phyloP scores from a whole-genome alignment of 2,113 vertebrate genomes.

The Ursus arctos region DNA sequence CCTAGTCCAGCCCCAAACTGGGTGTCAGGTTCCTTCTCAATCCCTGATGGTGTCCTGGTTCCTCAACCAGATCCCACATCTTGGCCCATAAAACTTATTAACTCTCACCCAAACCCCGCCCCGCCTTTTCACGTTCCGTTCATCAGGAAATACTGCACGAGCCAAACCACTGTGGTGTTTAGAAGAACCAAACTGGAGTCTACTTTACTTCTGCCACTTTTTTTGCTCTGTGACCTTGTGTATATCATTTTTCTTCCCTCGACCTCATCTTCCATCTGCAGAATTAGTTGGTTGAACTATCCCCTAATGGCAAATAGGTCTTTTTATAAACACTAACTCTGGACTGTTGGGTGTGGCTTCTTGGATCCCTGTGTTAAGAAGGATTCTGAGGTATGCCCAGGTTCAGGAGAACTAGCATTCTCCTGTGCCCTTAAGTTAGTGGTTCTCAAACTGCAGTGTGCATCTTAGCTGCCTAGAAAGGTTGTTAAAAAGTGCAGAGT shows the following conservation, averaged over 20 bases:
- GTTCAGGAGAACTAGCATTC: neutral
- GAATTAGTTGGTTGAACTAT: neutral
- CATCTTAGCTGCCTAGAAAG: neutral
- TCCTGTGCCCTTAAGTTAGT: neutral
- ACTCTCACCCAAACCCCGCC: neutral
- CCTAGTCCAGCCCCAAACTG: slow-evolving; percentile 53
- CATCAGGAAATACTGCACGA: slow-evolving; percentile 30
- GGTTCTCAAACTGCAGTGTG: neutral
- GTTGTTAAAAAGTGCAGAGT: neutral
- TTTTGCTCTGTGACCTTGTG: neutral
- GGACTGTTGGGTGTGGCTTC: neutral
- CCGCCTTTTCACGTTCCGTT: slow-evolving; percentile 15
- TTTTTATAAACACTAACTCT: neutral
- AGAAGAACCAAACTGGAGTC: neutral
- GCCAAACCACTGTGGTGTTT: neutral
- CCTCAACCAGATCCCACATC: slow-evolving; percentile 64
- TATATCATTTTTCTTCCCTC: neutral
- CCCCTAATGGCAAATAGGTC: neutral
- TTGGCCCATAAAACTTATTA: slow-evolving; percentile 71
- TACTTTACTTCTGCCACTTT: neutral
- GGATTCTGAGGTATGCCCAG: neutral
- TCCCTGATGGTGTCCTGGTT: slow-evolving; percentile 32
- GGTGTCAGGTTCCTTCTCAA: slow-evolving; percentile 71
- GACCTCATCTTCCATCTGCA: neutral
- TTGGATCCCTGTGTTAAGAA: neutral